Base-by-base conservation (phyloP, 2,888 invertebrate genomes). In the Diarsia brunnea region DNA sequence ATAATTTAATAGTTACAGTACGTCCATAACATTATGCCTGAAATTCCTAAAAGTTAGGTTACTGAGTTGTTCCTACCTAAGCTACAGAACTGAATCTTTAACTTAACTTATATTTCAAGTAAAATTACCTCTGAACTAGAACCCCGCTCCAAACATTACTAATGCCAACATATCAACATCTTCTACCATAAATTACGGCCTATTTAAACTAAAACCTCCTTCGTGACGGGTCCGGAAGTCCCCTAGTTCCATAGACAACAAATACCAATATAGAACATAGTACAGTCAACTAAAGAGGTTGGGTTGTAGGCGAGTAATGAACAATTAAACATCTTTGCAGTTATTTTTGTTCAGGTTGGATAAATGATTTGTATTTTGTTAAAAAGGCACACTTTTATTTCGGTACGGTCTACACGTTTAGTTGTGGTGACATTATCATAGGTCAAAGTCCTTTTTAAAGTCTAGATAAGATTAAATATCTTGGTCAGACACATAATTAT, bases 191-290 rank as follows among this genome's bases (percentile, higher is more conserved):
- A 77, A 77, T 77, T 64, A 77, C 55, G 21, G 43, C 49, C 80
- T 77, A 79, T 73, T 80, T 80, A 80, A 77, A 80, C 80, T 73
- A 58, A 73, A 80, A 80, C 81, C 80, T 58, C 73, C 73, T 65
- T 73, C 49, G 73, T 77, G 80, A 77, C 55, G 73, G 64, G 45
- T 73, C 14, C 80, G 77, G 77, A 73, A 80, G 58, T 77, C 51
- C 31, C 51, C n/a, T 79, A 55, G 31, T 73, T 73, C 55, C 55
- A 80, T 77, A 58, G 77, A 73, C 77, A 58, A 80, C 49, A 73
- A 73, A 77, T 77, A 77, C 64, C 1, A 19, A 58, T 45, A 77
- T 38, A 80, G 64, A 73, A 65, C 64, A 11, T 24, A 14, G 55
- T 77, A 80, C 45, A 49, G 21, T 80, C 24, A 24, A 58, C 16